Conservation (phyloP, 2,113 vertebrate species). For the Poeciliopsis retropinna region DNA sequence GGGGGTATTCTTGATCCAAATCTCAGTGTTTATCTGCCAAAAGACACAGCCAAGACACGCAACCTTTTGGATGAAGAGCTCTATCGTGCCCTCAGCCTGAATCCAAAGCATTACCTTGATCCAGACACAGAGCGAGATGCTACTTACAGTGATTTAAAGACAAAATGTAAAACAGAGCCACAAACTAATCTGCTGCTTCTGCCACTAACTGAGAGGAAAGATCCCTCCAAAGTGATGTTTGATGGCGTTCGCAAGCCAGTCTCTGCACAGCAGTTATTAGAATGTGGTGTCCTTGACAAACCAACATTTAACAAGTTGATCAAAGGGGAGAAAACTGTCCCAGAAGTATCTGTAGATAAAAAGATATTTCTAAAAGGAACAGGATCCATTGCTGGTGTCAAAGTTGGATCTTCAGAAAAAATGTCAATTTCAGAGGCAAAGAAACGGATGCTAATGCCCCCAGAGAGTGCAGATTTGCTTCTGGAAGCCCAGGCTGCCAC, state of each 20-base stretch:
- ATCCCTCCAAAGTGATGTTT: slow-evolving; percentile 86
- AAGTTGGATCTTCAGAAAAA: too few species aligned
- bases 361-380: too few species aligned
- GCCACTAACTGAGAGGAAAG: slow-evolving; percentile 70
- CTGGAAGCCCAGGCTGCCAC: slow-evolving; percentile 94
- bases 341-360: too few species aligned
- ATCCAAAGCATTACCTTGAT: slow-evolving; percentile 87
- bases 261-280: slow-evolving; percentile 80
- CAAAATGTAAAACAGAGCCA: too few species aligned
- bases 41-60: slow-evolving; percentile 86
- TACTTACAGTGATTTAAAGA: slow-evolving; percentile 72
- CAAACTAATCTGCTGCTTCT: slow-evolving; percentile 81
- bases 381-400: too few species aligned
- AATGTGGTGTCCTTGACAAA: too few species aligned
- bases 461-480: slow-evolving; percentile 68
- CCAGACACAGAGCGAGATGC: slow-evolving; percentile 83
- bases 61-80: slow-evolving; percentile 85
- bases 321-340: too few species aligned
- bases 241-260: slow-evolving; percentile 91
- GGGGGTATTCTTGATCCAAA: slow-evolving; percentile 90
- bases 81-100: slow-evolving; percentile 54
- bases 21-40: slow-evolving; percentile 89
- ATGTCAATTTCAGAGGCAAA: too few species aligned
- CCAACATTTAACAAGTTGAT: too few species aligned
- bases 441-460: too few species aligned